Evolutionary conservation across 2,797 vertebrate genomes (phyloP).

Genomic region (Calcarius lapponicus): DNA sequence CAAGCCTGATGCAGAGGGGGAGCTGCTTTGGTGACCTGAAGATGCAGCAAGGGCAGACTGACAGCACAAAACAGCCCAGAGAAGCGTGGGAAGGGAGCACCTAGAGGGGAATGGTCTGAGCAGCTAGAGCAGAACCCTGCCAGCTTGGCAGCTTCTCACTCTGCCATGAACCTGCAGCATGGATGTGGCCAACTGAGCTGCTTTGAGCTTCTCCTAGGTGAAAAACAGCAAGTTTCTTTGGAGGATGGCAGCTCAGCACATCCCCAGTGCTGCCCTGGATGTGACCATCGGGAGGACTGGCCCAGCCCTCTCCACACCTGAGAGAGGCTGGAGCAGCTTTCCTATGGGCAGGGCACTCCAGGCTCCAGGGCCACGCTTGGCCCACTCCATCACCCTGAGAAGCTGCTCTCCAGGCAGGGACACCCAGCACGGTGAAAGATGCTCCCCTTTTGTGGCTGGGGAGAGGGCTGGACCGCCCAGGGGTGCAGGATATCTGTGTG

Average conservation of each 20-base stretch:
- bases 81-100: background rate
- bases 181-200: background rate
- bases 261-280: background rate
- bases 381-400: background rate
- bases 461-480: background rate
- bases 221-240: background rate
- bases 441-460: background rate
- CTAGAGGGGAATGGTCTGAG: background rate
- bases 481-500: background rate
- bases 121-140: background rate
- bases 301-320: background rate
- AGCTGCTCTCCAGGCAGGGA: background rate
- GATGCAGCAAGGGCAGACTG: background rate
- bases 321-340: background rate
- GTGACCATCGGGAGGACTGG: accelerated
- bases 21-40: background rate
- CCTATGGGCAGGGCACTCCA: accelerated
- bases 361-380: background rate
- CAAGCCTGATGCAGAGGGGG: too few species aligned
- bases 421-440: background rate
- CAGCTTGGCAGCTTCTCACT: background rate
- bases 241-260: background rate
- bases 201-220: background rate
- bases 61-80: background rate
- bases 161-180: background rate